Conservation (phyloP, 2,113 vertebrate genomes). For the Phylloscopus trochiloides region DNA sequence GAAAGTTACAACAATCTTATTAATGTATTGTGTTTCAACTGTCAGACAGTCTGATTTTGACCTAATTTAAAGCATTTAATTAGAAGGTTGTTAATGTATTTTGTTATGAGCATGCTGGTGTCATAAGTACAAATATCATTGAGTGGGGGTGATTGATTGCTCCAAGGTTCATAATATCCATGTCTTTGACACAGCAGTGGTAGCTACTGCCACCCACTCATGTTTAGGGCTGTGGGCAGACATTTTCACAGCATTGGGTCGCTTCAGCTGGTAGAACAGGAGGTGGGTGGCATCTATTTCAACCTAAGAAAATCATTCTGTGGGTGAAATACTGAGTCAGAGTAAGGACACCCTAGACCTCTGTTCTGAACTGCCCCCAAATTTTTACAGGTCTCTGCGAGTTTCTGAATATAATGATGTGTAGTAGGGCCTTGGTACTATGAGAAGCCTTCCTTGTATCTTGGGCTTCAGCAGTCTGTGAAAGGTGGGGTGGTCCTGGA, state of each 20-base stretch:
- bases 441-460: not conserved
- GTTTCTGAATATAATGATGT: not conserved
- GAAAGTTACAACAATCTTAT: slow-evolving; percentile 9
- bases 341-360: not conserved
- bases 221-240: not conserved
- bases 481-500: not conserved
- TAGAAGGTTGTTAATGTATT: slow-evolving; percentile 18
- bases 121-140: not conserved
- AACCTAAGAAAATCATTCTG: not conserved
- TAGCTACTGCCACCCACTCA: not conserved
- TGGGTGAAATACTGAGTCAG: not conserved
- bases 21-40: not conserved
- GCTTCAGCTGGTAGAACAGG: not conserved
- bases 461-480: not conserved
- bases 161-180: not conserved
- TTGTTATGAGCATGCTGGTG: not conserved
- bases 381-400: not conserved
- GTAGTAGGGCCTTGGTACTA: not conserved
- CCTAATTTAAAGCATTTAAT: slow-evolving; percentile 55
- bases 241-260: not conserved
- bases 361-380: not conserved
- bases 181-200: not conserved
- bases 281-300: not conserved
- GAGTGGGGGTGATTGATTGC: not conserved
- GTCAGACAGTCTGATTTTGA: not conserved